Evolutionary conservation across 1,140 invertebrate species (phyloP).

Genomic region (Phocides pigmalion): DNA sequence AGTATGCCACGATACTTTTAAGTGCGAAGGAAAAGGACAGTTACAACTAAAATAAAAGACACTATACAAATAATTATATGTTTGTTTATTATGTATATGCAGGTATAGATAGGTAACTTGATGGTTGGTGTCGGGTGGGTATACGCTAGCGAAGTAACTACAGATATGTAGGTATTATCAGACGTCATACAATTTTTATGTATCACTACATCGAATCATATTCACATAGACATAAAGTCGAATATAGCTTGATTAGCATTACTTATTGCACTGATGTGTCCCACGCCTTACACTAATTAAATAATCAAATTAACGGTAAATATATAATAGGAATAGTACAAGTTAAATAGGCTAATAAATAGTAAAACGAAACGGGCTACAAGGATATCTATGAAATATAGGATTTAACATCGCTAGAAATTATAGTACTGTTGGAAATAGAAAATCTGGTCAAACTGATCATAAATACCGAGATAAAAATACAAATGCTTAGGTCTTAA

Average conservation of each 20-base stretch:
- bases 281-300: slow-evolving; percentile 21
- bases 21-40: neutral
- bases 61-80: slow-evolving; percentile 67
- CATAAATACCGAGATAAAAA: neutral
- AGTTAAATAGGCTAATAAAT: slow-evolving; percentile 16
- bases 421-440: neutral
- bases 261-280: slow-evolving; percentile 39
- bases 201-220: slow-evolving; percentile 13
- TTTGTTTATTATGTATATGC: slow-evolving; percentile 64
- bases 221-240: slow-evolving; percentile 5
- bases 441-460: slow-evolving; percentile 10
- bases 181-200: slow-evolving; percentile 17
- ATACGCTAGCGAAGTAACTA: slow-evolving; percentile 64
- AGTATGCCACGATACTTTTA: no score
- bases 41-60: slow-evolving; percentile 43
- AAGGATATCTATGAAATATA: slow-evolving; percentile 16
- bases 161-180: slow-evolving; percentile 50
- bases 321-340: slow-evolving; percentile 23
- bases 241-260: slow-evolving; percentile 1
- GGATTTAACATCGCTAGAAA: slow-evolving; percentile 10
- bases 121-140: slow-evolving; percentile 53
- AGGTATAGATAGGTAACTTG: slow-evolving; percentile 66
- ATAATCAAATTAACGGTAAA: slow-evolving; percentile 8
- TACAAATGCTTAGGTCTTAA: no score
- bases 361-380: slow-evolving; percentile 20